phyloP scores from a whole-genome alignment of 2,113 vertebrate genomes.

The Paraplagusia blochii region DNA sequence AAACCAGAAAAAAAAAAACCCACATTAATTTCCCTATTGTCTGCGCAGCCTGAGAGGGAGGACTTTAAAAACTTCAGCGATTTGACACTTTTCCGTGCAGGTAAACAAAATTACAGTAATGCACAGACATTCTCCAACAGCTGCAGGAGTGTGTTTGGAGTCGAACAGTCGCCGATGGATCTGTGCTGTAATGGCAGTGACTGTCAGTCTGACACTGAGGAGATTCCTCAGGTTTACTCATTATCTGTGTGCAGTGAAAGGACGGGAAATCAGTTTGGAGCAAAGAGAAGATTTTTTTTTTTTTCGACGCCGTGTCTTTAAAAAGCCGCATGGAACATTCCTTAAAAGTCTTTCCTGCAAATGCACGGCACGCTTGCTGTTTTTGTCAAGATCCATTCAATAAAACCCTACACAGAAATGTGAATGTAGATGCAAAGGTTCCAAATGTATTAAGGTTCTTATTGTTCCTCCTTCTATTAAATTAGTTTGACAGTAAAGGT shows the following conservation, averaged over 20 bases:
- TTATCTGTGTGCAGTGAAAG: conserved; percentile 1
- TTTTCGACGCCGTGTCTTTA: not conserved
- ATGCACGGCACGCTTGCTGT: conserved; percentile 4
- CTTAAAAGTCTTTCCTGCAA: conserved; percentile 22
- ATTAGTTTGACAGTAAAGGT: no score
- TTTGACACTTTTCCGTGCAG: no score
- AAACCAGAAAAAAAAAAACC: no score
- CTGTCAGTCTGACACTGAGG: not conserved
- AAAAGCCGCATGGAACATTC: conserved; percentile 3
- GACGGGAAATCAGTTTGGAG: not conserved
- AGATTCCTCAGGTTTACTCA: not conserved
- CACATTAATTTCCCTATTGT: no score
- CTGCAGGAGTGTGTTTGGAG: no score
- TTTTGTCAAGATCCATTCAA: no score
- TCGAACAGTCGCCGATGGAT: not conserved
- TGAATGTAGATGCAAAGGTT: no score
- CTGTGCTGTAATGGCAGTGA: conserved; percentile 11
- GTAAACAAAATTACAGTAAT: no score
- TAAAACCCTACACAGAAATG: no score
- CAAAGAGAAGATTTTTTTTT: not conserved
- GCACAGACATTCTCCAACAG: no score
- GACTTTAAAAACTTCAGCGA: no score
- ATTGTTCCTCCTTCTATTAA: not conserved
- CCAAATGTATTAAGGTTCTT: not conserved
- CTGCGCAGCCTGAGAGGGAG: no score